Evolutionary conservation across 2,888 invertebrate species (phyloP).

Genomic region (Lasioglossum zephyrum): DNA sequence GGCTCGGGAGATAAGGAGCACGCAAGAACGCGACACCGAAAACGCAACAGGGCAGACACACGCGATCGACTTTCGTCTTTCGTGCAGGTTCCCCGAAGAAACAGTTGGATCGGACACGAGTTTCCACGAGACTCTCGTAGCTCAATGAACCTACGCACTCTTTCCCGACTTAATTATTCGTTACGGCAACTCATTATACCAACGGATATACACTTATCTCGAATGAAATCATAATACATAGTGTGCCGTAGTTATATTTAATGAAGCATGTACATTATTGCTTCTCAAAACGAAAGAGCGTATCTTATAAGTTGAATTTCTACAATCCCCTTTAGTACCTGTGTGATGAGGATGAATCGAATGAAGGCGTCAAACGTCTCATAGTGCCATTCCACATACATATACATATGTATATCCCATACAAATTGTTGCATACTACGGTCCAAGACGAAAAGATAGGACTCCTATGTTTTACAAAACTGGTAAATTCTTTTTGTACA

Average conservation of each 20-base stretch:
- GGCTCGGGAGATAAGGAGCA: constrained; percentile 53
- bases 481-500: too few species aligned
- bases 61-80: constrained; percentile 22
- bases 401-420: too few species aligned
- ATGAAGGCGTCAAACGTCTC: constrained; percentile 39
- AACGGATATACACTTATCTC: constrained; percentile 7
- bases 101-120: background rate
- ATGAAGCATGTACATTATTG: background rate
- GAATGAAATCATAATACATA: constrained; percentile 12
- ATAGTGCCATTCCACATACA: constrained; percentile 4
- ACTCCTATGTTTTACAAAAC: background rate
- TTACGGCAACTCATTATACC: background rate
- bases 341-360: background rate
- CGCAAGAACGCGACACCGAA: constrained; percentile 41
- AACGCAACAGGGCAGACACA: constrained; percentile 14
- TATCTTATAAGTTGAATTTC: background rate
- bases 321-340: constrained; percentile 7
- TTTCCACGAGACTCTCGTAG: background rate
- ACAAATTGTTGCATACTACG: background rate
- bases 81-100: background rate
- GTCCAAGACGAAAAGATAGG: background rate
- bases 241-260: background rate
- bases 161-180: constrained; percentile 12
- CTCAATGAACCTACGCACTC: constrained; percentile 4
- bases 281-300: background rate